These are phyloP conservation scores for Corvus hawaiiensis DNA, from an alignment of 2,113 vertebrate species.

Conservation along the genomic window DNA sequence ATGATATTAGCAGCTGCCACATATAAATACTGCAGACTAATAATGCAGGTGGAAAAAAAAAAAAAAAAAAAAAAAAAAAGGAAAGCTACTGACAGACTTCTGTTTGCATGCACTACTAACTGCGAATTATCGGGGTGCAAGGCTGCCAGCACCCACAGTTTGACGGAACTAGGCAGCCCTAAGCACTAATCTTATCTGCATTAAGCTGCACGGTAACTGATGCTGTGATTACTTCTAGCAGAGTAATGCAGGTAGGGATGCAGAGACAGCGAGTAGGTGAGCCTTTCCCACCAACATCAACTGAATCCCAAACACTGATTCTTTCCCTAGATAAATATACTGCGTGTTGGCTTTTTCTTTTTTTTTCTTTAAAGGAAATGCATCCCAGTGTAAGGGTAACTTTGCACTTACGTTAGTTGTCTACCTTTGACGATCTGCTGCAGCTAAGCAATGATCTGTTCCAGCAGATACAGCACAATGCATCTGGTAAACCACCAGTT, in stretches of 20 bases:
- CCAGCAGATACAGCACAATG: constrained; percentile 66
- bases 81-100: neutral
- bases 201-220: constrained; percentile 69
- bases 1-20: constrained; percentile 68
- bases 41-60: constrained; percentile 47
- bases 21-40: constrained; percentile 69
- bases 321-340: neutral
- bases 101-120: constrained; percentile 56
- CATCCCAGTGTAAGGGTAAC: constrained; percentile 62
- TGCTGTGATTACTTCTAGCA: constrained; percentile 73
- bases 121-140: constrained; percentile 39
- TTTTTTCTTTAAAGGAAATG: neutral
- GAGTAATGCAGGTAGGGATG: constrained; percentile 75
- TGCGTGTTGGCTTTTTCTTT: neutral
- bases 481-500: constrained; percentile 74
- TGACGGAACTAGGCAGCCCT: constrained; percentile 53
- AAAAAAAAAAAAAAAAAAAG: neutral
- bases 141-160: constrained; percentile 53
- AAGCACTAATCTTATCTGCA: constrained; percentile 75
- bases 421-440: constrained; percentile 67
- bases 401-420: constrained; percentile 77
- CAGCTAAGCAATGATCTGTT: constrained; percentile 68
- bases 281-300: constrained; percentile 46
- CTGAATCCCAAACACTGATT: constrained; percentile 50
- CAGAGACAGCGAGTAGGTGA: constrained; percentile 68